A percentile compares a stretch with the other conserved stretches of the same genome.
These are phyloP conservation scores for Rhamphomyia laevipes DNA, from an alignment of 2,888 invertebrate genomes.

Conservation along the genomic window DNA sequence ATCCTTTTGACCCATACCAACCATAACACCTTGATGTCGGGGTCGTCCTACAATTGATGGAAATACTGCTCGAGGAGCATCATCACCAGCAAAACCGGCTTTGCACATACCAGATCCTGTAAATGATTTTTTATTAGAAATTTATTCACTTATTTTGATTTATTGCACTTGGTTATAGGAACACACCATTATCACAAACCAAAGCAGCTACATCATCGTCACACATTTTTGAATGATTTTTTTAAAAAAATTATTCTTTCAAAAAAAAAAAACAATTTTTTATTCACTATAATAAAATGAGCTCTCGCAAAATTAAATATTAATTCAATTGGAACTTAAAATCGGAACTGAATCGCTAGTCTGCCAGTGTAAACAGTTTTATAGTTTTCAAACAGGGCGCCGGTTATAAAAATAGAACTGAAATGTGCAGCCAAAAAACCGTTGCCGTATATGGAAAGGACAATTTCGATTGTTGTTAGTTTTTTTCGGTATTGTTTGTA, in stretches of 20 bases:
- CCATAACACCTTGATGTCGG: slow-evolving; percentile 80
- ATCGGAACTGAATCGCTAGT: no score
- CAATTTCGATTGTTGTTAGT: no score
- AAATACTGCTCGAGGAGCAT: slow-evolving; percentile 79
- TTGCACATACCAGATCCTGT: slow-evolving; percentile 83
- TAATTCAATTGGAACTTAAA: no score
- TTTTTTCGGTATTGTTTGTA: no score
- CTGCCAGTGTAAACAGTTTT: no score
- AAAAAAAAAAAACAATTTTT: neutral
- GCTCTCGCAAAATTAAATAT: no score
- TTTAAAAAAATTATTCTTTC: neutral
- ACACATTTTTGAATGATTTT: neutral
- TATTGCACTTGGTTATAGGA: neutral
- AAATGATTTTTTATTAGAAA: neutral
- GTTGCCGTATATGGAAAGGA: no score
- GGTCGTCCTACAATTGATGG: slow-evolving; percentile 86
- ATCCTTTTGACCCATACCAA: slow-evolving; percentile 41
- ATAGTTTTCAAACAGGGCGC: no score
- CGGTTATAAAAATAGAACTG: no score
- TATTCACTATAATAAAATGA: no score
- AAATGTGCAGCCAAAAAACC: no score
- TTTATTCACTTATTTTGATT: neutral
- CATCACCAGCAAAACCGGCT: slow-evolving; percentile 85
- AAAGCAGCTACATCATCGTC: neutral
- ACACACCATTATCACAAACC: neutral